Percentiles rank a stretch among this genome's conserved stretches.
Conservation (phyloP, 2,888 invertebrate species). For the Heliconius hortense region DNA sequence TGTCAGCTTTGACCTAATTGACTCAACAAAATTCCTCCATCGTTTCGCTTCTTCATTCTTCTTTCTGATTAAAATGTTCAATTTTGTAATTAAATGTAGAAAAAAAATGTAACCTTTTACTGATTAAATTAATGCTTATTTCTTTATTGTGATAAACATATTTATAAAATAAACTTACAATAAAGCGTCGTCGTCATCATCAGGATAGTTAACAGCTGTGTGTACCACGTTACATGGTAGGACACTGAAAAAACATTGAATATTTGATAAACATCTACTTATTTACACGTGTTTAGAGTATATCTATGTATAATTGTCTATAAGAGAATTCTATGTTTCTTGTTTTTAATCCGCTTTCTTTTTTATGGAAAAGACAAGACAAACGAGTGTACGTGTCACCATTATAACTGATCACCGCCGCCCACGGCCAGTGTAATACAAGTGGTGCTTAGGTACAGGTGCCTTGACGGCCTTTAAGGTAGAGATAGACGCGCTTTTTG, state of each 20-base stretch:
- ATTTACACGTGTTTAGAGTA: neutral
- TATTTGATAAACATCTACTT: neutral
- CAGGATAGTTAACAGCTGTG: constrained; percentile 63
- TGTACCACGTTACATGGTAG: constrained; percentile 84
- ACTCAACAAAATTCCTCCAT: constrained; percentile 88
- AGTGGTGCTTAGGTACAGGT: too few species aligned
- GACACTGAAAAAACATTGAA: constrained; percentile 67
- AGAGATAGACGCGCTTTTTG: too few species aligned
- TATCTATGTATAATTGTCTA: neutral
- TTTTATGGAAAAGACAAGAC: too few species aligned
- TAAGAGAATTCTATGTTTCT: neutral
- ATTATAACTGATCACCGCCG: too few species aligned
- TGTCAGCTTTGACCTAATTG: constrained; percentile 89
- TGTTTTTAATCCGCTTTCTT: too few species aligned
- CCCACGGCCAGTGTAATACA: too few species aligned
- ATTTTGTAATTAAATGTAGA: neutral
- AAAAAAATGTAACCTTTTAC: too few species aligned
- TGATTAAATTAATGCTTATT: neutral
- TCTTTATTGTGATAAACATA: neutral
- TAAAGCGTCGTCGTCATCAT: constrained; percentile 59
- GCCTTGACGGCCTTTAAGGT: too few species aligned
- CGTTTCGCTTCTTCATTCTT: constrained; percentile 82
- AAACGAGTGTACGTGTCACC: too few species aligned
- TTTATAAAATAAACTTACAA: constrained; percentile 61
- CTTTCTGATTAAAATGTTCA: constrained; percentile 49